phyloP scores from a whole-genome alignment of 2,797 vertebrate genomes.

The Sebastes glaucus region DNA sequence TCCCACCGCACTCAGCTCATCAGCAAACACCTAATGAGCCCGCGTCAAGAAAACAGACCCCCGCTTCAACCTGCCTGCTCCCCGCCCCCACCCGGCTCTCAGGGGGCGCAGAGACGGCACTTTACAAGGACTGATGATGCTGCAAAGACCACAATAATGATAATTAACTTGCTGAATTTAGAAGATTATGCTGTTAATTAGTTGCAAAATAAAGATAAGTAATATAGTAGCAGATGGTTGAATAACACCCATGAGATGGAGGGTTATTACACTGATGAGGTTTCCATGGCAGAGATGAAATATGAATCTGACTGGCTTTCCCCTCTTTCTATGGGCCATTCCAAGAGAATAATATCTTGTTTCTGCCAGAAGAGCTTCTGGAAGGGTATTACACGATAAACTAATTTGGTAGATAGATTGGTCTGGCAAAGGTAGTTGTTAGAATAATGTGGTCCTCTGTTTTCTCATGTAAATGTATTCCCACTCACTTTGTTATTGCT shows the following conservation, averaged over 20 bases:
- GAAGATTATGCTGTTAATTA: conserved; percentile 99
- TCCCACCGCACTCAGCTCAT: conserved; percentile 91
- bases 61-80: conserved; percentile 86
- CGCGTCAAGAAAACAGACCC: conserved; percentile 92
- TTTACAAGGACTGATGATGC: conserved; percentile 99
- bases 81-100: conserved; percentile 89
- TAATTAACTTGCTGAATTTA: conserved; percentile 99
- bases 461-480: conserved; percentile 85
- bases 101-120: conserved; percentile 91
- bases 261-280: conserved; percentile 99
- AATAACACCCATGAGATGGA: conserved; percentile 99
- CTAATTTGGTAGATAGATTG: conserved; percentile 94
- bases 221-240: conserved; percentile 99
- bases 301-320: conserved; percentile 95
- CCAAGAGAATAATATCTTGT: conserved; percentile 92
- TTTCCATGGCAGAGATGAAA: conserved; percentile 99
- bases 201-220: conserved; percentile 99
- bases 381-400: conserved; percentile 87
- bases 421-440: conserved; percentile 88
- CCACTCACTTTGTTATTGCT: conserved; percentile 79
- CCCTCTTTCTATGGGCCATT: conserved; percentile 90
- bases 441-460: conserved; percentile 82
- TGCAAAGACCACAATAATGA: conserved; percentile 99
- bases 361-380: conserved; percentile 88
- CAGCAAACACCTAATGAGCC: conserved; percentile 99